Percentiles rank a stretch among this genome's conserved stretches.
Conservation (phyloP, 2,113 vertebrate species). For the Macroglossus sobrinus region DNA sequence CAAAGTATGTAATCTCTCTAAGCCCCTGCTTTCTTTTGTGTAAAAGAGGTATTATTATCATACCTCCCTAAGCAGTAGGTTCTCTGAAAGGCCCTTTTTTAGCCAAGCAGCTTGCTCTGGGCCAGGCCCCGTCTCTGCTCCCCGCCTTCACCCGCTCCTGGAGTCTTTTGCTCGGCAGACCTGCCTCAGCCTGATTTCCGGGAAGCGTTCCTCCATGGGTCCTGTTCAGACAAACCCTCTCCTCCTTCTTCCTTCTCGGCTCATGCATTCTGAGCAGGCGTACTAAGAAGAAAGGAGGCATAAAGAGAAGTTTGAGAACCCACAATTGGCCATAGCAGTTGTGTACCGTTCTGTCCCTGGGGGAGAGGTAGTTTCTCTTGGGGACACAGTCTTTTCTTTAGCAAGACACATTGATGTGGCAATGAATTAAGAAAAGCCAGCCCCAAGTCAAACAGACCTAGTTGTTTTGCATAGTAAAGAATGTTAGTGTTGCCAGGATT, state of each 20-base stretch:
- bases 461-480: background rate
- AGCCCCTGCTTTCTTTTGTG: no score
- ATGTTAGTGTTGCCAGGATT: background rate
- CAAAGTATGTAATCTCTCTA: background rate
- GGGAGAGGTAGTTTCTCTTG: background rate
- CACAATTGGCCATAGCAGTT: rapidly evolving
- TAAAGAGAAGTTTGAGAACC: background rate
- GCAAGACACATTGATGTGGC: background rate
- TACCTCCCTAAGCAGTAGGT: rapidly evolving
- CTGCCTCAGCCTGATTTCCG: no score
- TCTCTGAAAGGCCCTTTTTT: background rate
- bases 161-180: background rate
- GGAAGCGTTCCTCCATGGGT: background rate
- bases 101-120: background rate
- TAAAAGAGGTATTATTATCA: background rate
- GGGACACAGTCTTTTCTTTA: background rate
- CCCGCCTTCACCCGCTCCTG: background rate
- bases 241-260: background rate
- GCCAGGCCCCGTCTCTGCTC: rapidly evolving
- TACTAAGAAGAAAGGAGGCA: background rate
- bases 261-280: background rate
- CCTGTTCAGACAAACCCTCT: background rate
- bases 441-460: background rate
- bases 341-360: background rate
- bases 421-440: background rate